phyloP scores from a whole-genome alignment of 1,140 invertebrate species.

The Nasonia longicornis region DNA sequence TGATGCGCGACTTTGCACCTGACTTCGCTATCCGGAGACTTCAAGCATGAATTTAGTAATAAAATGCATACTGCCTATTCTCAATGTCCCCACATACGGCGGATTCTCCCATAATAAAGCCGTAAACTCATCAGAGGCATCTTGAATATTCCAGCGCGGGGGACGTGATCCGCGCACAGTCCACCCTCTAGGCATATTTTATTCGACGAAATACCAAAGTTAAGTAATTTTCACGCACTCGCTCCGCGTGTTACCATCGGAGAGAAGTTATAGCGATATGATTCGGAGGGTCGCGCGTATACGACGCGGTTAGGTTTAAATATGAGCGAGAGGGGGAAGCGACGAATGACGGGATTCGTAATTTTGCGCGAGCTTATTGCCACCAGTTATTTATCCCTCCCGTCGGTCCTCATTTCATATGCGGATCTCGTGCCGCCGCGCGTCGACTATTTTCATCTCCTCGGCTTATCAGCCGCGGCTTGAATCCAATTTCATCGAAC shows the following conservation, averaged over 20 bases:
- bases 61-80: too few relatives aligned
- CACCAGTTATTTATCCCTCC: slow-evolving; percentile 55
- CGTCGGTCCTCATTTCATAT: slow-evolving; percentile 53
- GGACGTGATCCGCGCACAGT: not conserved
- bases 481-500: not conserved
- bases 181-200: slow-evolving; percentile 11
- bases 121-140: slow-evolving; percentile 27
- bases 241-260: not conserved
- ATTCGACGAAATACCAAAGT: slow-evolving; percentile 37
- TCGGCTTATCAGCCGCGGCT: not conserved
- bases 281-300: slow-evolving; percentile 20
- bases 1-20: not conserved
- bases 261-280: slow-evolving; percentile 33
- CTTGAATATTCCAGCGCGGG: not conserved
- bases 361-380: slow-evolving; percentile 57
- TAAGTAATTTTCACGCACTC: slow-evolving; percentile 33
- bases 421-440: slow-evolving; percentile 48
- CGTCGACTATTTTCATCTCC: not conserved
- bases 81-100: not conserved
- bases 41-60: too few relatives aligned
- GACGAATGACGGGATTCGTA: slow-evolving; percentile 52
- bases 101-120: slow-evolving; percentile 22
- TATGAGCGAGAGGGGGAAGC: slow-evolving; percentile 10
- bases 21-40: too few relatives aligned
- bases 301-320: slow-evolving; percentile 35